Evolutionary conservation across 1,140 invertebrate genomes (phyloP).

Genomic region (Xylocopa sonorina): DNA sequence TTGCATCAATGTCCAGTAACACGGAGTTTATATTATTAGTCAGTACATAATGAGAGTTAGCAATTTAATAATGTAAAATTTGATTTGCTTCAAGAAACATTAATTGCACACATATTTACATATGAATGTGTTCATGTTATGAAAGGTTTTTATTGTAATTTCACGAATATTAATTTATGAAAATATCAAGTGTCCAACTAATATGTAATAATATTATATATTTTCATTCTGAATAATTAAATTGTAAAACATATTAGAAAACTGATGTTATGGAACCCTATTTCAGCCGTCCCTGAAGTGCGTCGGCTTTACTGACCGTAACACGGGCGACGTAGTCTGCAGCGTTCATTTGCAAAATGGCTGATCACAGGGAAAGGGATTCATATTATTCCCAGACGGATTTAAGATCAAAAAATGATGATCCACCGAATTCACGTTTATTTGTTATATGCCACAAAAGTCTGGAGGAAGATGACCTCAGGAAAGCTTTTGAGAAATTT

Average conservation of each 20-base stretch:
- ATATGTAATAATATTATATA: neutral
- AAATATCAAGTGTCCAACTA: neutral
- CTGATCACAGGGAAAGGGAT: conserved; percentile 78
- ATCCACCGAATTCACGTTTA: conserved; percentile 91
- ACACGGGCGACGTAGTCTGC: conserved; percentile 52
- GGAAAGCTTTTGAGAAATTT: conserved; percentile 89
- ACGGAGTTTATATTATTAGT: neutral
- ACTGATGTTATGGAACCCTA: conserved; percentile 12
- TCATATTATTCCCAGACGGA: conserved; percentile 77
- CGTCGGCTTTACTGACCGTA: conserved; percentile 31
- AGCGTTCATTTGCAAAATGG: conserved; percentile 77
- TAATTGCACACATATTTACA: no score
- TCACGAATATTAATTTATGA: neutral
- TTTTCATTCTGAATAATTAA: neutral
- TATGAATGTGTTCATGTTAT: no score
- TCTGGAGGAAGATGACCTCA: conserved; percentile 90
- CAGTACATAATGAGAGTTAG: neutral
- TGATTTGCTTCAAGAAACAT: neutral
- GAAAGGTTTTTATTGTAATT: neutral
- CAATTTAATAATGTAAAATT: neutral
- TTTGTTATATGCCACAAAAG: conserved; percentile 94
- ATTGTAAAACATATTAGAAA: conserved; percentile 7
- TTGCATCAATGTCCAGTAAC: neutral
- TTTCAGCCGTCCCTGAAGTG: conserved; percentile 36
- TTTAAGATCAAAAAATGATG: conserved; percentile 84